Percentiles rank a stretch among this genome's conserved stretches.
Evolutionary conservation across 1,140 invertebrate species (phyloP).

Genomic region (Coenobita brevimanus): DNA sequence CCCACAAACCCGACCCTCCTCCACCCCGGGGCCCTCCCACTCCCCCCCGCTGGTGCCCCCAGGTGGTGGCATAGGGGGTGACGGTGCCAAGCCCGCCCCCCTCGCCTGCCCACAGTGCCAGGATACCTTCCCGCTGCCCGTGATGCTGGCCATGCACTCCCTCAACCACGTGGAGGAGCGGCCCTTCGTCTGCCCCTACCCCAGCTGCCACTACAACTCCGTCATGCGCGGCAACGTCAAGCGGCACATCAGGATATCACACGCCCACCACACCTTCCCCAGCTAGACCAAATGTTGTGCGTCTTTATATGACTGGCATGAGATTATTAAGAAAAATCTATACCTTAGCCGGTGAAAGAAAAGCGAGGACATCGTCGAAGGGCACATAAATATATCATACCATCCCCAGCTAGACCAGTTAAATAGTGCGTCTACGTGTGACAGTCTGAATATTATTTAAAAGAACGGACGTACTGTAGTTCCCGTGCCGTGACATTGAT

Average conservation of each 20-base stretch:
- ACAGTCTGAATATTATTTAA: no score
- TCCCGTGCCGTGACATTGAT: no score
- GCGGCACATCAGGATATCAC: slow-evolving; percentile 50
- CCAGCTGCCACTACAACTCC: slow-evolving; percentile 72
- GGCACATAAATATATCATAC: no score
- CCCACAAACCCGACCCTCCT: slow-evolving; percentile 31
- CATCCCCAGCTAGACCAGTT: no score
- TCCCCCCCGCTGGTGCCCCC: slow-evolving; percentile 27
- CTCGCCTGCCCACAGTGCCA: slow-evolving; percentile 39
- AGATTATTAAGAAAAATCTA: not conserved
- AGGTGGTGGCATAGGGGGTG: not conserved
- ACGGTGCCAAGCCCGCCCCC: not conserved
- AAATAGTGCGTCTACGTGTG: no score
- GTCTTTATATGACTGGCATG: not conserved
- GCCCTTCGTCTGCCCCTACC: slow-evolving; percentile 73
- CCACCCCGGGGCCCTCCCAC: slow-evolving; percentile 48
- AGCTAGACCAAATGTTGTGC: not conserved
- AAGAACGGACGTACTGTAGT: no score
- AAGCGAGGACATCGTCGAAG: no score
- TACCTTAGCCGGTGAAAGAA: no score
- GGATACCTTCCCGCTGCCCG: slow-evolving; percentile 53
- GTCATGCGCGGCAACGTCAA: slow-evolving; percentile 60
- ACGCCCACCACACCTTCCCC: slow-evolving; percentile 43
- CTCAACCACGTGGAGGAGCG: slow-evolving; percentile 72
- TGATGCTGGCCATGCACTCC: slow-evolving; percentile 57